Evolutionary conservation across 2,888 invertebrate genomes (phyloP).

Genomic region (Scaptomyza cyrtandrae): DNA sequence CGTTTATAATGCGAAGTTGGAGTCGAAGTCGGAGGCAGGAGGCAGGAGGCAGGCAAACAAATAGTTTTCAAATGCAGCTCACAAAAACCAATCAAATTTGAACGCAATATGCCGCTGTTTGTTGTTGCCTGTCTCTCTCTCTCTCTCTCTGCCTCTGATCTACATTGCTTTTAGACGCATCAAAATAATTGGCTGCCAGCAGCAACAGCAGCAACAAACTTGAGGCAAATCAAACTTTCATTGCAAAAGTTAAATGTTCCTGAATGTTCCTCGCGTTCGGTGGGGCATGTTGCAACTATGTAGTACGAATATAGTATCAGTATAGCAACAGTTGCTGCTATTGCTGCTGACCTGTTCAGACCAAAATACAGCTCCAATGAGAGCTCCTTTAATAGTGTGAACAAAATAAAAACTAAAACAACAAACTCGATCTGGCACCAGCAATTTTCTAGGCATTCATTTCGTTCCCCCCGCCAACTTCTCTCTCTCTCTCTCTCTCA

Average conservation of each 20-base stretch:
- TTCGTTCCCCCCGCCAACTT: neutral
- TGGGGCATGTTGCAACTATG: slow-evolving; percentile 20
- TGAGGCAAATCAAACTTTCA: slow-evolving; percentile 55
- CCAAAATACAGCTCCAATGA: slow-evolving; percentile 27
- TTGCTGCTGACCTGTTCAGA: slow-evolving; percentile 23
- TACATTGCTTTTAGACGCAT: slow-evolving; percentile 69
- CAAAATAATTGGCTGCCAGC: slow-evolving; percentile 74
- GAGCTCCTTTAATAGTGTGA: slow-evolving; percentile 56
- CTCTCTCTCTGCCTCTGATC: slow-evolving; percentile 52
- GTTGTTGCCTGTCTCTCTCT: slow-evolving; percentile 38
- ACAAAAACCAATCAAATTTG: slow-evolving; percentile 74
- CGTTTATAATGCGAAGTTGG: slow-evolving; percentile 54
- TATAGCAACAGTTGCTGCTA: slow-evolving; percentile 13
- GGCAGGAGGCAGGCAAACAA: slow-evolving; percentile 51
- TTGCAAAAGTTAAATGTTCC: slow-evolving; percentile 21
- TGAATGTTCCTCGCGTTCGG: slow-evolving; percentile 18
- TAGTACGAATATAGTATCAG: slow-evolving; percentile 6
- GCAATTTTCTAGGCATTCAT: slow-evolving; percentile 20
- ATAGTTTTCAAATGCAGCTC: slow-evolving; percentile 74
- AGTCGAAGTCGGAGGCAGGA: slow-evolving; percentile 15
- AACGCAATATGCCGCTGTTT: slow-evolving; percentile 54
- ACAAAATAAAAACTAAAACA: slow-evolving; percentile 55
- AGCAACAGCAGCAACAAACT: slow-evolving; percentile 40
- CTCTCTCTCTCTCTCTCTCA: no score
- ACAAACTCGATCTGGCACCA: slow-evolving; percentile 53